Base-by-base conservation (phyloP, 2,113 vertebrate species). In the Psittacula cyanocephala region DNA sequence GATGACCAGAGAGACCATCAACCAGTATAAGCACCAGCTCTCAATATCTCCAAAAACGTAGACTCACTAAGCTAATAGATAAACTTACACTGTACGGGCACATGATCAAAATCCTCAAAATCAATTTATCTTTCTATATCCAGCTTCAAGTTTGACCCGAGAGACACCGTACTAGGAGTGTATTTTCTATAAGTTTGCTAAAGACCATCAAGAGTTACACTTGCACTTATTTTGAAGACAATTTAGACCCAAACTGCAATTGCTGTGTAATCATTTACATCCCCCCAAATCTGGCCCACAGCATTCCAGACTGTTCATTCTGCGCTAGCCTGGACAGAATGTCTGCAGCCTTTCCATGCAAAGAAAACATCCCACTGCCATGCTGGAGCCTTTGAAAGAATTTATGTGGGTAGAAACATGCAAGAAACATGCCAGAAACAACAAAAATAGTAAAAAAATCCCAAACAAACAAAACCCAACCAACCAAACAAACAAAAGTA, bases 371-470 rank as follows among this genome's bases (percentile, higher is more conserved):
- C 78, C 62, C 67, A 75, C 72, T 90, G 86, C 41, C 53, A 81
- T 1, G 0, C 39, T 86, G 78, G 28, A 89, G 91, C 52, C 91
- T 93, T 23, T 25, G 47, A 82, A 94, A 86, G 57, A 79, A 89
- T 89, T 91, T 84, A 65, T 7, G 62, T 91, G 81, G 77, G 78
- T 75, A 85, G 64, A 88, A n/a, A 81, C 35, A 60, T 20, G 33
- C n/a, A 72, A 91, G 63, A 89, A 88, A 76, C 59, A 65, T 20
- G 76, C 65, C 88, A 93, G 79, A 82, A 88, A 67, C 65, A 90
- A 69, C 24, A 28, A 88, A 50, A 75, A 15, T 3, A 41, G 24
- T 27, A 62, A 29, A 81, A 82, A 53, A 49, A 31, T 9, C 37
- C 37, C 37, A 37, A 37, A 8, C 37, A 37, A 37, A 37, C 37